Evolutionary conservation across 1,140 invertebrate species (phyloP), one percentile per base, ranked within the genome.

Genomic region (Wiebesia pumilae): DNA sequence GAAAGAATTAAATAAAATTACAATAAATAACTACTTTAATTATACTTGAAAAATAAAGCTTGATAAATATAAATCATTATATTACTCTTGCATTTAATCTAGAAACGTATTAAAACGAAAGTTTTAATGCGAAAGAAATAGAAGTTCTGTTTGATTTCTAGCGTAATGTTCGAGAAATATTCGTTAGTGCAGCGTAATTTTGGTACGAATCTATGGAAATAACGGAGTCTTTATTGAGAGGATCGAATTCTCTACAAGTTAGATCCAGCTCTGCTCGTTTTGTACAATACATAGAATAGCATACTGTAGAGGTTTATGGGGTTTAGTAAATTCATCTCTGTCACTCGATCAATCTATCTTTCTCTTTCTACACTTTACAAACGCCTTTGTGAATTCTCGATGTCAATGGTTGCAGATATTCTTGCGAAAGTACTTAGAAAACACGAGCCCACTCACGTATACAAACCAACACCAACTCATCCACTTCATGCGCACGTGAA

Each of bases 181-280:
- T 62, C 3, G 19, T 62, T 24, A 10, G 51, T 58, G 27, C 9
- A 47, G 14, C 24, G 33, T 58, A 78, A 82, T 81, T 87, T 89
- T 86, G 84, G 54, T 43, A 84, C 35, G 43, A 80, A 80, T 80
- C 54, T 30, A 65, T 62, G 62, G 21, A 62, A 65, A 80, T 35
- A 81, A 81, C 43, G 38, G 3, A 38, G 6, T 62, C 35, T 67
- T 81, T 67, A 81, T 67, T 82, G 51, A 82, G 35, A n/a, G 40
- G 69, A 7, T 82, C 65, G 67, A 69, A 14, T 58, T 73, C n/a
- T 54, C 67, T 40, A 27, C 30, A 47, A 83, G 81, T 83, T 43
- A 58, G 30, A 83, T 73, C 9, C 81, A 83, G 67, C 73, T 35
- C 6, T 38, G 21, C 40, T 6, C 12, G 19, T 51, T 35, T 38